A percentile compares a stretch with the other conserved stretches of the same genome.
These are phyloP conservation scores for Rhinichthys osculus DNA, from an alignment of 2,797 vertebrate genomes.

Conservation along the genomic window DNA sequence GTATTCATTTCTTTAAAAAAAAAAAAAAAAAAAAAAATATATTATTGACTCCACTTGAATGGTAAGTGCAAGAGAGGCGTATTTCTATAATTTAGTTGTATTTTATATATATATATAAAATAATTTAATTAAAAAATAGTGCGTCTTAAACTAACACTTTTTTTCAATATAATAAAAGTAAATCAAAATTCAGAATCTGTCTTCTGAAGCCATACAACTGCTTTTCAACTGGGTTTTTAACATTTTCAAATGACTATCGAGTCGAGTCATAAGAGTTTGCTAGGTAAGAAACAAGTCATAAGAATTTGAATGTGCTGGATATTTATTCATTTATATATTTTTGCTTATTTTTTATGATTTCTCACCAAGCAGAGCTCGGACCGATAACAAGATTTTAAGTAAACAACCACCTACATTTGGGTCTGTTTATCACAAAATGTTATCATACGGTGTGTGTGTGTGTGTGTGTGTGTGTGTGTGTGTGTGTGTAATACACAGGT, in stretches of 20 bases:
- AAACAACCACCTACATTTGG: neutral
- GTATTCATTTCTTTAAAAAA: no score
- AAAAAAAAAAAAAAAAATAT: no score
- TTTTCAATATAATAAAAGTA: neutral
- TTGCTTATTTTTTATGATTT: no score
- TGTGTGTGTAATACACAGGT: slow-evolving; percentile 8
- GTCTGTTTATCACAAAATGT: slow-evolving; percentile 2
- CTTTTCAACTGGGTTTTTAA: neutral
- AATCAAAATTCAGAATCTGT: neutral
- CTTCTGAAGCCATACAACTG: neutral
- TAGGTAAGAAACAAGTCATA: no score
- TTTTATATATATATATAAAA: no score
- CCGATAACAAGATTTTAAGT: neutral
- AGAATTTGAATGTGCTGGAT: neutral
- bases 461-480: neutral
- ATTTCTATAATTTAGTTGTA: no score
- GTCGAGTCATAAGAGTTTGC: neutral
- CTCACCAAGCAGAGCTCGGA: neutral
- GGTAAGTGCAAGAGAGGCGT: no score
- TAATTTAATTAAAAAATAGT: neutral
- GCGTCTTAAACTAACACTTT: neutral
- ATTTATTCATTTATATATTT: no score
- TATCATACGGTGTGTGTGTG: neutral
- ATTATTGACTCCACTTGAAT: no score
- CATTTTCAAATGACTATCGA: neutral